Evolutionary conservation across 2,888 invertebrate genomes (phyloP), one percentile per base, ranked within the genome.

Genomic region (Cataglyphis altisquamis): DNA sequence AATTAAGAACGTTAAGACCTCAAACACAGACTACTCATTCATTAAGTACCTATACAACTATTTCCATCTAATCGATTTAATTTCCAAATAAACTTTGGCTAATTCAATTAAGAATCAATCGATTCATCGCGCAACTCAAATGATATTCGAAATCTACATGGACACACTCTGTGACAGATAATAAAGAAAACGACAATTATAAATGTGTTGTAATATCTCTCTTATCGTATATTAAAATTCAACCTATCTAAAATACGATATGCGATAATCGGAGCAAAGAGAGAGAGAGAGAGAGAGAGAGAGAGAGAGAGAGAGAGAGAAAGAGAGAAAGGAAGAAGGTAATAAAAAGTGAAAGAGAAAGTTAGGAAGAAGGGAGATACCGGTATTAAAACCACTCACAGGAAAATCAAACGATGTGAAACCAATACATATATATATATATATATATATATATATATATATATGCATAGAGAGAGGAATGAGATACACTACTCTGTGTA

Each of bases 11-110:
- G 32, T 32, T 74, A 25, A 36, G 52, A 41, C 45, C 3, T 21
- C 41, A 21, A 60, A 25, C 1, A 66, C 45, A 73, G 73, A 41
- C 72, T 62, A 39, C 29, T 55, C 60, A 67, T 82, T 82, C 66
- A 48, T 60, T 81, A 81, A 45, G 12, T 67, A 41, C 32, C 25
- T 41, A 39, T 8, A 21, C 10, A 57, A 55, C 29, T 48, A 29
- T 25, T 10, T 60, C 6, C 32, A 12, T 68, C 63, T 55, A 68
- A 12, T 21, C 25, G 0, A 15, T 55, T 57, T 82, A 82, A 73
- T 41, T 74, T 70, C n/a, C 32, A 70, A 18, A 5, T 74, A 18
- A 75, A 68, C 18, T 55, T 68, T 29, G n/a, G 2, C 21, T 78
- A 72, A 41, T 41, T 21, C 29, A 57, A 78, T 3, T 18, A 77